phyloP scores from a whole-genome alignment of 2,797 vertebrate species.

The Platalea minor region DNA sequence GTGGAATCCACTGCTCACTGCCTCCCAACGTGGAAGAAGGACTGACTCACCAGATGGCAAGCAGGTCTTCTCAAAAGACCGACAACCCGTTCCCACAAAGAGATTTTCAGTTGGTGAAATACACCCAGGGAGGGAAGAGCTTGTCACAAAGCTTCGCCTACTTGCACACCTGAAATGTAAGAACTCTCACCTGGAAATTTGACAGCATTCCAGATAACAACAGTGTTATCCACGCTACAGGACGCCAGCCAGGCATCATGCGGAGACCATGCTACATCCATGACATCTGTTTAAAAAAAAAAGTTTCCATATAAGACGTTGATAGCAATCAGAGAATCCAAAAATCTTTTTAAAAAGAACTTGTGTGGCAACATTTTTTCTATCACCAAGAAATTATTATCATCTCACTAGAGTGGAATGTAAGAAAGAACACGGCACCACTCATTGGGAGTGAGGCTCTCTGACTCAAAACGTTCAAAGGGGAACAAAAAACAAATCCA shows the following conservation, averaged over 20 bases:
- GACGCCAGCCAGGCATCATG: slow-evolving; percentile 97
- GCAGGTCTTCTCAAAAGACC: not conserved
- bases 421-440: not conserved
- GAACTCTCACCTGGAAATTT: slow-evolving; percentile 90
- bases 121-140: not conserved
- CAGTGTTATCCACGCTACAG: slow-evolving; percentile 98
- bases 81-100: not conserved
- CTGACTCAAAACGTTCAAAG: accelerated
- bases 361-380: not conserved
- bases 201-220: slow-evolving; percentile 97
- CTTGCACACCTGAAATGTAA: not conserved
- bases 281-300: slow-evolving; percentile 84
- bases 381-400: not conserved
- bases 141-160: not conserved
- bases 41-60: not conserved
- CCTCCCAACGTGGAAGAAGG: not conserved
- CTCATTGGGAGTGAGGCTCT: not conserved
- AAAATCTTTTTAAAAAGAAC: not conserved
- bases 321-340: not conserved
- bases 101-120: not conserved
- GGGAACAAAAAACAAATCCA: not conserved
- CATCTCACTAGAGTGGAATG: not conserved
- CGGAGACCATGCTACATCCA: slow-evolving; percentile 98
- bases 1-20: not conserved
- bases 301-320: not conserved